These are phyloP conservation scores for Cremastobaeus sp. DNA, from an alignment of 2,888 invertebrate genomes.

Conservation along the genomic window DNA sequence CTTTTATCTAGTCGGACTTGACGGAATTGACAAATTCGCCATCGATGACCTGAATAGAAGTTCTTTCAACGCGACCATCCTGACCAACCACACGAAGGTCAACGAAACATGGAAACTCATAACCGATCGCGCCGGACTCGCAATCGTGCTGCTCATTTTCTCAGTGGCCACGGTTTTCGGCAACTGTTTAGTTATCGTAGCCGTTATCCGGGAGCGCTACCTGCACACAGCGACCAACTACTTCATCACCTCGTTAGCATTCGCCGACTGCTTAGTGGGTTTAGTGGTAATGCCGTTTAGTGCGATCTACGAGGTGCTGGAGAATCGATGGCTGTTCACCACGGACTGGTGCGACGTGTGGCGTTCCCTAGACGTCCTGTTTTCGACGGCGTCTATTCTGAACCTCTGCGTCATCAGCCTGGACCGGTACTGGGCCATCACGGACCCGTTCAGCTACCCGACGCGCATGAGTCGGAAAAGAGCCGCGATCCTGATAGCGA, in stretches of 20 bases:
- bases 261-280: constrained; percentile 97
- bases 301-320: constrained; percentile 91
- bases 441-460: constrained; percentile 98
- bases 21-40: constrained; percentile 68
- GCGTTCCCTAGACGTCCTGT: constrained; percentile 97
- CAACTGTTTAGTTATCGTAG: constrained; percentile 95
- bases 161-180: constrained; percentile 96
- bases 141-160: constrained; percentile 90
- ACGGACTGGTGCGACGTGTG: constrained; percentile 98
- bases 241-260: constrained; percentile 97
- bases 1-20: constrained; percentile 71
- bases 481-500: constrained; percentile 92
- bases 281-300: constrained; percentile 99
- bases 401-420: constrained; percentile 98
- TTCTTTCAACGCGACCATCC: constrained; percentile 67
- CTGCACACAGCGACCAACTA: constrained; percentile 98
- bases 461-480: constrained; percentile 94
- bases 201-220: constrained; percentile 94
- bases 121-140: constrained; percentile 86
- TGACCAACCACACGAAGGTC: constrained; percentile 63
- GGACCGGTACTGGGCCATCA: constrained; percentile 99
- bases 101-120: constrained; percentile 78
- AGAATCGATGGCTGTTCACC: constrained; percentile 96
- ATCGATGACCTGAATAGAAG: constrained; percentile 65
- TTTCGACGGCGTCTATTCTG: constrained; percentile 97